Evolutionary conservation across 2,113 vertebrate genomes (phyloP).

Genomic region (Barnardius zonarius): DNA sequence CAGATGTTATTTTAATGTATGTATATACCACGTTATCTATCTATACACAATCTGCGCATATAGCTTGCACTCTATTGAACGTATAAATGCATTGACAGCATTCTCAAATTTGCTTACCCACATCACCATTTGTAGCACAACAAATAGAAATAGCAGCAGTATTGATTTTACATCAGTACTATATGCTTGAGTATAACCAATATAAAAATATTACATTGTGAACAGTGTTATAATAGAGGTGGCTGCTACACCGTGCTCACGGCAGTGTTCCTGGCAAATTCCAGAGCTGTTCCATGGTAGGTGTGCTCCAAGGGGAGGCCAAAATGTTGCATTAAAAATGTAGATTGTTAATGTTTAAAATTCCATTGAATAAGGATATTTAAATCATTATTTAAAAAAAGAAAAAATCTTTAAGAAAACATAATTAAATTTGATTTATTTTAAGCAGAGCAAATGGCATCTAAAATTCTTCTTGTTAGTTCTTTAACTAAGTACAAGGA

Average conservation of each 20-base stretch:
- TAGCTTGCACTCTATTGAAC: not conserved
- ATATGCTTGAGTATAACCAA: not conserved
- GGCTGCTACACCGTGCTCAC: not conserved
- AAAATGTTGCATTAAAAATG: not conserved
- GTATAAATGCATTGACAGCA: not conserved
- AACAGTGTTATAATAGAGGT: too few species aligned
- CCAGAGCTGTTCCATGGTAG: not conserved
- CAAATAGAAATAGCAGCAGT: not conserved
- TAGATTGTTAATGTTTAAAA: not conserved
- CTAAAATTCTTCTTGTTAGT: not conserved
- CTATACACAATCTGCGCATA: not conserved
- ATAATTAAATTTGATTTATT: not conserved
- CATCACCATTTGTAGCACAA: not conserved
- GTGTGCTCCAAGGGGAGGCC: not conserved
- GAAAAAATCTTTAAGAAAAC: not conserved
- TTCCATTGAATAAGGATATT: not conserved
- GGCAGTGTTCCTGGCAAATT: not conserved
- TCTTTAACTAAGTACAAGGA: not conserved
- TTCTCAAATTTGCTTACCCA: not conserved
- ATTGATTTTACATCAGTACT: not conserved
- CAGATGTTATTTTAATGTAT: not conserved
- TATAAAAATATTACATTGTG: not conserved
- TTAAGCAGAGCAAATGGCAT: not conserved
- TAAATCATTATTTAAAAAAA: accelerated
- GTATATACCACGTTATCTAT: not conserved